Evolutionary conservation across 2,797 vertebrate genomes (phyloP).

Genomic region (Phoeniculus purpureus): DNA sequence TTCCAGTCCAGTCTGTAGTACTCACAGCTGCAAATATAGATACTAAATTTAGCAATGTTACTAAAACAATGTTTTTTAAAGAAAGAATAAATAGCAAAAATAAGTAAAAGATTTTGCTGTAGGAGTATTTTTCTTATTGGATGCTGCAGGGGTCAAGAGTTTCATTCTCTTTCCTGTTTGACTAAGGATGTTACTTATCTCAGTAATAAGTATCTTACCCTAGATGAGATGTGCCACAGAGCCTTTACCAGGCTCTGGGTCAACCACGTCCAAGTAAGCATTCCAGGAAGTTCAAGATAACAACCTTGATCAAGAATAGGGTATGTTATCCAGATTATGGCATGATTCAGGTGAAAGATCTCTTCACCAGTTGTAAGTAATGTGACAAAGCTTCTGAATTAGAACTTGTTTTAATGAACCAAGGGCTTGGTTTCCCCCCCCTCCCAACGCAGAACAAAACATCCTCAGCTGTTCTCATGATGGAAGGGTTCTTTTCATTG

Average conservation of each 20-base stretch:
- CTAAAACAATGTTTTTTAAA: neutral
- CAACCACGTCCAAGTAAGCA: neutral
- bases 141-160: neutral
- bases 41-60: neutral
- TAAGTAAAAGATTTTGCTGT: neutral
- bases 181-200: neutral
- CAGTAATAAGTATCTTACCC: neutral
- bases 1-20: constrained; percentile 56
- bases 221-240: neutral
- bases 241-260: neutral
- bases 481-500: neutral
- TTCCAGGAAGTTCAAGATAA: neutral
- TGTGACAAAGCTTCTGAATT: neutral
- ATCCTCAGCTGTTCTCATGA: neutral
- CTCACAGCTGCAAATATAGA: constrained; percentile 62
- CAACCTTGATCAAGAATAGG: neutral
- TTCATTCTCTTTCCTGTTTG: neutral
- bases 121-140: neutral
- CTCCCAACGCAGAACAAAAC: no score
- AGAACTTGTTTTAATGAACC: neutral
- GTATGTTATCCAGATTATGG: neutral
- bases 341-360: neutral
- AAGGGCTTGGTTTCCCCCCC: no score
- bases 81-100: neutral
- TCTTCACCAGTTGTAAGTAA: neutral